A percentile compares a stretch with the other conserved stretches of the same genome.
These are phyloP conservation scores for Pseudorectes ferrugineus DNA, from an alignment of 2,113 vertebrate genomes.

Conservation along the genomic window DNA sequence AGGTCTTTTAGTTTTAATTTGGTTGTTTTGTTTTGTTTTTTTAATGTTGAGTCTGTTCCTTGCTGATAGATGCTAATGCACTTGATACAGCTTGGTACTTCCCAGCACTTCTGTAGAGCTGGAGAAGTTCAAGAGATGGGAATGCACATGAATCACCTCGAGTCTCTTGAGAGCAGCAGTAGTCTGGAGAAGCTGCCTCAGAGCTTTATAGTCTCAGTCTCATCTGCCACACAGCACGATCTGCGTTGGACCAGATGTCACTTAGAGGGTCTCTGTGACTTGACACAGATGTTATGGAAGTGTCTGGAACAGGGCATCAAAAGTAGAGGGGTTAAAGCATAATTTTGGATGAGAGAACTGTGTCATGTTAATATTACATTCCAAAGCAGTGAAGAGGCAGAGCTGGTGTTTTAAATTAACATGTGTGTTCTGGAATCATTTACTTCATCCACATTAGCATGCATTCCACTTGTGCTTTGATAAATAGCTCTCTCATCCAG, in stretches of 20 bases:
- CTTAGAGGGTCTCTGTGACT: not conserved
- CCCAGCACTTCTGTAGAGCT: not conserved
- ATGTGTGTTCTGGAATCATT: slow-evolving; percentile 24
- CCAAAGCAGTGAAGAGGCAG: slow-evolving; percentile 31
- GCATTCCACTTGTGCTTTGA: slow-evolving; percentile 44
- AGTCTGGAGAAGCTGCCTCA: not conserved
- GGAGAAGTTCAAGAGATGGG: not conserved
- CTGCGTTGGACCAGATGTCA: not conserved
- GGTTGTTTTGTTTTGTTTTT: not conserved
- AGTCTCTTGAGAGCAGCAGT: not conserved
- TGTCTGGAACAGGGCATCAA: not conserved
- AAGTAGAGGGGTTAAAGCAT: slow-evolving; percentile 16
- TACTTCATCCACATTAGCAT: not conserved
- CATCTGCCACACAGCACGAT: not conserved
- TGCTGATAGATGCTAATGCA: not conserved
- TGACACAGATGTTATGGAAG: slow-evolving; percentile 21
- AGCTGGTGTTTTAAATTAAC: slow-evolving; percentile 37
- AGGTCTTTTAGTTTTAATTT: not conserved
- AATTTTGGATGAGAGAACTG: slow-evolving; percentile 1
- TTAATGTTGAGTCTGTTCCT: not conserved
- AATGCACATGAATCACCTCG: not conserved
- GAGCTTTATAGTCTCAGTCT: not conserved
- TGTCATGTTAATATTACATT: slow-evolving; percentile 23
- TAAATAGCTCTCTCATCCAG: not conserved
- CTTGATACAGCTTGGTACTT: not conserved